Evolutionary conservation across 2,888 invertebrate genomes (phyloP).

Genomic region (Agonum fuliginosum): DNA sequence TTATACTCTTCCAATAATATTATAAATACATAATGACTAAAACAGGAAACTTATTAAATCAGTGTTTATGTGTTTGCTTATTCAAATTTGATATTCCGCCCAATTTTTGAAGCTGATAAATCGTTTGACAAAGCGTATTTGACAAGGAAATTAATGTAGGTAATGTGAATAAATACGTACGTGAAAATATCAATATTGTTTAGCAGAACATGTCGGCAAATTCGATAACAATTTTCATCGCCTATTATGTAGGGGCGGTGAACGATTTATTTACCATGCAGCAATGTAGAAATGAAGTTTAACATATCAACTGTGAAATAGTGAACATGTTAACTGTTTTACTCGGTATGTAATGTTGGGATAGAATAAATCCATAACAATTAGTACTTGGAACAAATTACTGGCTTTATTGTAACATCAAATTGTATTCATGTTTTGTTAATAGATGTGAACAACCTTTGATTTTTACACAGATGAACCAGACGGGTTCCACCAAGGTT

Average conservation of each 20-base stretch:
- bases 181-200: constrained; percentile 43
- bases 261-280: constrained; percentile 25
- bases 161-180: constrained; percentile 35
- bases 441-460: constrained; percentile 20
- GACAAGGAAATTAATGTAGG: constrained; percentile 41
- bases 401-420: constrained; percentile 35
- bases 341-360: constrained; percentile 39
- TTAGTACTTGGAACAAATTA: constrained; percentile 42
- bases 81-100: constrained; percentile 24
- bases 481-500: no score
- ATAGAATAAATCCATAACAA: constrained; percentile 48
- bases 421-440: constrained; percentile 42
- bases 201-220: constrained; percentile 30
- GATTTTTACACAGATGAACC: no score
- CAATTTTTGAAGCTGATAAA: constrained; percentile 24
- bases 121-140: constrained; percentile 20
- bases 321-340: constrained; percentile 38
- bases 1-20: no score
- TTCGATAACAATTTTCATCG: constrained; percentile 31
- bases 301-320: constrained; percentile 46
- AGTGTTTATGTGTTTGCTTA: no score
- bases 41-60: no score
- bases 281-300: constrained; percentile 38
- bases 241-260: constrained; percentile 29
- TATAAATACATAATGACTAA: no score